phyloP scores from a whole-genome alignment of 2,113 vertebrate genomes.

The Conger conger region DNA sequence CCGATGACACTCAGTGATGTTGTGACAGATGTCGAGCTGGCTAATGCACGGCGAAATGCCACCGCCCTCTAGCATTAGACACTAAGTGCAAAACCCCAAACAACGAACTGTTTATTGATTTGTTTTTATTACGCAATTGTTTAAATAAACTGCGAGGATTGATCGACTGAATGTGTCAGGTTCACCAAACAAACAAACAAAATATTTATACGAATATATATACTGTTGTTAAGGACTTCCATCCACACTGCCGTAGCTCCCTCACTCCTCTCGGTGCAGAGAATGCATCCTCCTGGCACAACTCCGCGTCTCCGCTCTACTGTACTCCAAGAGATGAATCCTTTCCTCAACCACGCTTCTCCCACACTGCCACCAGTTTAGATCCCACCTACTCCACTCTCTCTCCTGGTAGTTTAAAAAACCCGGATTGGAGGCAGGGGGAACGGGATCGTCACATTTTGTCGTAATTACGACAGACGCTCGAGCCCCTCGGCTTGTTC shows the following conservation, averaged over 20 bases:
- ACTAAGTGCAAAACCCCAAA: constrained; percentile 1
- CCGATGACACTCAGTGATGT: neutral
- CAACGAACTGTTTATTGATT: neutral
- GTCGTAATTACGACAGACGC: too few species aligned
- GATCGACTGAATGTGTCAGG: neutral
- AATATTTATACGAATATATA: too few species aligned
- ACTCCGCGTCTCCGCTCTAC: constrained; percentile 9
- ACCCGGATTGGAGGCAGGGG: neutral
- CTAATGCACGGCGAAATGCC: neutral
- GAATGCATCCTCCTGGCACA: neutral
- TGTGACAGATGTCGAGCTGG: neutral
- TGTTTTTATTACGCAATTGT: neutral
- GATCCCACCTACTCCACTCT: constrained; percentile 9
- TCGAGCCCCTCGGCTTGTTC: neutral
- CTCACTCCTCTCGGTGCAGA: neutral
- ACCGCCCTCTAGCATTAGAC: neutral
- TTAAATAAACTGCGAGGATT: neutral
- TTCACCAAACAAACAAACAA: neutral
- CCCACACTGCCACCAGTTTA: neutral
- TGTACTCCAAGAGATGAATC: neutral
- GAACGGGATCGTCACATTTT: neutral
- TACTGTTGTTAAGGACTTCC: neutral
- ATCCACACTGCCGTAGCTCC: neutral
- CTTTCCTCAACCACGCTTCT: neutral
- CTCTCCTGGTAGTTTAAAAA: neutral